Evolutionary conservation across 2,888 invertebrate genomes (phyloP).

Genomic region (Hyppa rectilinea): DNA sequence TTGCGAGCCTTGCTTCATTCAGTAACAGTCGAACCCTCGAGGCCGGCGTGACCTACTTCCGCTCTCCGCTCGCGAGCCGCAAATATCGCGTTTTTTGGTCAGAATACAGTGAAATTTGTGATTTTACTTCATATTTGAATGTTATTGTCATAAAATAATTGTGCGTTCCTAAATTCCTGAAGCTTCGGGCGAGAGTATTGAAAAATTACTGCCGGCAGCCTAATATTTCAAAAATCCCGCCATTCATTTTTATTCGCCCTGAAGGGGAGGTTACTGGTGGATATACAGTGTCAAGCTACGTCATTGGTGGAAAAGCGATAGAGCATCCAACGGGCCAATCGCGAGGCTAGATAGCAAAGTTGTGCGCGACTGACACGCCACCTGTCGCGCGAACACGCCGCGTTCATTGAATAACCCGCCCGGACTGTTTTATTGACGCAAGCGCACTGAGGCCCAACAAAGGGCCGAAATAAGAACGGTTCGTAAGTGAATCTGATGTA

Average conservation of each 20-base stretch:
- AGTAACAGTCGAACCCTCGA: constrained; percentile 86
- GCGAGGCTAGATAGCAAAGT: constrained; percentile 63
- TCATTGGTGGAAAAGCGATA: constrained; percentile 77
- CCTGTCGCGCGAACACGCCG: constrained; percentile 85
- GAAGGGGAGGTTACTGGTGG: constrained; percentile 76
- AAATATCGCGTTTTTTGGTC: constrained; percentile 34
- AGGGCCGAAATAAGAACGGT: constrained; percentile 89
- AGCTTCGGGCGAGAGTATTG: constrained; percentile 47
- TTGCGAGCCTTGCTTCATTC: constrained; percentile 86
- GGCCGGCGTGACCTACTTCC: constrained; percentile 85
- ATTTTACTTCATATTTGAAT: constrained; percentile 24
- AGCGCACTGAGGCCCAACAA: constrained; percentile 90
- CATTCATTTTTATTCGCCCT: constrained; percentile 64
- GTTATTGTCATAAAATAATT: constrained; percentile 25
- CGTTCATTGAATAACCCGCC: constrained; percentile 88
- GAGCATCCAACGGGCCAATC: constrained; percentile 75
- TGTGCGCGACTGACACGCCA: constrained; percentile 85
- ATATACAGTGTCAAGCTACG: constrained; percentile 64
- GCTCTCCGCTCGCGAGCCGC: constrained; percentile 65
- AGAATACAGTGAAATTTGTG: constrained; percentile 33
- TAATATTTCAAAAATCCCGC: constrained; percentile 80
- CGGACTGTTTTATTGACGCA: constrained; percentile 88
- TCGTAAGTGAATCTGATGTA: constrained; percentile 92
- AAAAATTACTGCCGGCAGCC: constrained; percentile 66
- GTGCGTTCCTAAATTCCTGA: constrained; percentile 36